Percentiles rank a stretch among this genome's conserved stretches.
These are phyloP conservation scores for Tachystola acroxantha DNA, from an alignment of 2,888 invertebrate species.

Conservation along the genomic window DNA sequence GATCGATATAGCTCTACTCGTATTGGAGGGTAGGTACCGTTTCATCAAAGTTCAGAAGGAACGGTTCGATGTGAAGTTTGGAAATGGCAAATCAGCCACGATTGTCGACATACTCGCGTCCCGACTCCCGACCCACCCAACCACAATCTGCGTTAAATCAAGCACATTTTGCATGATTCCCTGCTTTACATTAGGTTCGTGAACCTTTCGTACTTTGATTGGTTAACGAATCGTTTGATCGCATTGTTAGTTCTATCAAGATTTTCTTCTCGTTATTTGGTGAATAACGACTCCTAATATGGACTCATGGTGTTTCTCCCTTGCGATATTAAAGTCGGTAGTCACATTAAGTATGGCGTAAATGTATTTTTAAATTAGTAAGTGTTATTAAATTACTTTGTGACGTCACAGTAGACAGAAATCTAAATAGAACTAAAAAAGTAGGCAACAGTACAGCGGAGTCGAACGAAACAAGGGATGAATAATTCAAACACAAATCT, in stretches of 20 bases:
- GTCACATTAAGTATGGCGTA: too few relatives aligned
- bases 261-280: too few relatives aligned
- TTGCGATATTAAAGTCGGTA: too few relatives aligned
- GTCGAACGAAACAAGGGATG: constrained; percentile 38
- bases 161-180: constrained; percentile 23
- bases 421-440: constrained; percentile 11
- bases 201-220: too few relatives aligned
- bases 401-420: too few relatives aligned
- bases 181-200: constrained; percentile 3
- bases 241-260: too few relatives aligned
- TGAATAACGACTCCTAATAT: too few relatives aligned
- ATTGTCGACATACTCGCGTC: constrained; percentile 5
- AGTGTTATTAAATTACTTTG: too few relatives aligned
- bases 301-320: too few relatives aligned
- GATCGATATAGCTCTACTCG: constrained; percentile 1
- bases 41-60: not conserved
- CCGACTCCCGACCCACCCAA: constrained; percentile 6
- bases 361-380: too few relatives aligned
- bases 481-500: constrained; percentile 54
- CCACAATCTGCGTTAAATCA: constrained; percentile 22
- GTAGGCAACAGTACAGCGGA: constrained; percentile 26
- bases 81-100: constrained; percentile 14
- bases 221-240: too few relatives aligned
- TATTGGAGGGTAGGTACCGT: too few relatives aligned
- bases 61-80: constrained; percentile 6